Evolutionary conservation across 37 sponge, comb jelly and placozoan species (phyloP).

Genomic region (Halichondria panicea): DNA sequence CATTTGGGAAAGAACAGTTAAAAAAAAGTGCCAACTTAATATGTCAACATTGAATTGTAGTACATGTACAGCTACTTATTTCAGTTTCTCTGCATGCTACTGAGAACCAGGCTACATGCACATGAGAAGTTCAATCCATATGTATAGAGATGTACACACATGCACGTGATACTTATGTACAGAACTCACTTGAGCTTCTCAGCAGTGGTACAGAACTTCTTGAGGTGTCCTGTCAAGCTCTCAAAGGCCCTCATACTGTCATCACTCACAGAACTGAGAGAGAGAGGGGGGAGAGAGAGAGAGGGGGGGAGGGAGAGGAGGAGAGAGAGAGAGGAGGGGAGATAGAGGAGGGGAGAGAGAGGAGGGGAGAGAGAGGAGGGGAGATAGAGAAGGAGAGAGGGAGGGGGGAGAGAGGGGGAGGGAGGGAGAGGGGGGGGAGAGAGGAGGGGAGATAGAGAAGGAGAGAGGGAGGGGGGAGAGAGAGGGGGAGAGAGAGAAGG

Average conservation of each 20-base stretch:
- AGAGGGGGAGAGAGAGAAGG: background rate
- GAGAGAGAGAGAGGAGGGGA: background rate
- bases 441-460: background rate
- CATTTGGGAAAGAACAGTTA: no score
- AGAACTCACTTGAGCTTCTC: constrained; percentile 35
- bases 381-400: background rate
- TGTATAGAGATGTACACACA: no score
- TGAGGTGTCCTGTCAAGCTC: constrained; percentile 26
- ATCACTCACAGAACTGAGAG: background rate
- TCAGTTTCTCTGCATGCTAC: no score
- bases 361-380: background rate
- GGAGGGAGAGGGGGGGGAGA: background rate
- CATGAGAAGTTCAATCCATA: no score
- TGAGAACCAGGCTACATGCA: no score
- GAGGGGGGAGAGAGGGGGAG: background rate
- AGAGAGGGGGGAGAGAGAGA: background rate
- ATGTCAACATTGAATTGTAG: no score
- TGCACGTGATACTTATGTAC: no score
- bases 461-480: background rate
- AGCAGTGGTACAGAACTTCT: constrained; percentile 26
- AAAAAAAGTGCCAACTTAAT: no score
- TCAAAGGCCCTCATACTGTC: constrained; percentile 11
- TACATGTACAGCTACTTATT: no score
- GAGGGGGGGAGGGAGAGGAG: background rate
- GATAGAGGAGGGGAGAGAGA: background rate